phyloP scores from a whole-genome alignment of 2,113 vertebrate species.

The Pseudorhombus dupliciocellatus region DNA sequence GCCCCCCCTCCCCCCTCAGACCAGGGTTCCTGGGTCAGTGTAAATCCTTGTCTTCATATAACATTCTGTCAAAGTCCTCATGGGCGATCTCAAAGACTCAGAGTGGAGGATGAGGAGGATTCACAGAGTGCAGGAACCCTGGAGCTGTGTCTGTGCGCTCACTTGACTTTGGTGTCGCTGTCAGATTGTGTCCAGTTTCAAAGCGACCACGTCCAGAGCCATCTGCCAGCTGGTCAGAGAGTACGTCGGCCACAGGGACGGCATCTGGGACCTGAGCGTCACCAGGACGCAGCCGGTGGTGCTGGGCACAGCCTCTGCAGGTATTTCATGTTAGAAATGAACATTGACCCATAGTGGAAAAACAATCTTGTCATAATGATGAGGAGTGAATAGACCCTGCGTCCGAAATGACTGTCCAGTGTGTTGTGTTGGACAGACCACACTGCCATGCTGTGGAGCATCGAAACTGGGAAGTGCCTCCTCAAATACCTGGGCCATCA shows the following conservation, averaged over 20 bases:
- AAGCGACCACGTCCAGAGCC: conserved; percentile 94
- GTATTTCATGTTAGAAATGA: no score
- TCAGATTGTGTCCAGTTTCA: conserved; percentile 98
- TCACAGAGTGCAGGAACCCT: conserved; percentile 45
- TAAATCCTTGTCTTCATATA: background rate
- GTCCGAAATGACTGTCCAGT: no score
- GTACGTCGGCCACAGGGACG: conserved; percentile 93
- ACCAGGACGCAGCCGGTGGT: conserved; percentile 90
- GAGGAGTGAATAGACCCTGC: no score
- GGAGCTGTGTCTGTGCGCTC: background rate
- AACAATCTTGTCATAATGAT: no score
- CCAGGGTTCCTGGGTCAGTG: conserved; percentile 45
- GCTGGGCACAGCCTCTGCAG: conserved; percentile 95
- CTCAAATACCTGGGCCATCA: conserved; percentile 93
- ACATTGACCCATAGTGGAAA: no score
- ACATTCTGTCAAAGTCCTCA: no score
- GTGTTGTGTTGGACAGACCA: conserved; percentile 82
- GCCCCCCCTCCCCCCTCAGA: conserved; percentile 29
- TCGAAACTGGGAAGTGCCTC: conserved; percentile 95
- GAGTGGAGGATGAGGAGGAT: background rate
- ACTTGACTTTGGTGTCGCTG: background rate
- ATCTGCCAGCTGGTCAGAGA: conserved; percentile 95
- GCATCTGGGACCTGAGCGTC: conserved; percentile 95
- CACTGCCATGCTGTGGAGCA: conserved; percentile 96
- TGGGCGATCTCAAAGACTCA: background rate